Evolutionary conservation across 2,888 invertebrate species (phyloP).

Genomic region (Amorpha juglandis): DNA sequence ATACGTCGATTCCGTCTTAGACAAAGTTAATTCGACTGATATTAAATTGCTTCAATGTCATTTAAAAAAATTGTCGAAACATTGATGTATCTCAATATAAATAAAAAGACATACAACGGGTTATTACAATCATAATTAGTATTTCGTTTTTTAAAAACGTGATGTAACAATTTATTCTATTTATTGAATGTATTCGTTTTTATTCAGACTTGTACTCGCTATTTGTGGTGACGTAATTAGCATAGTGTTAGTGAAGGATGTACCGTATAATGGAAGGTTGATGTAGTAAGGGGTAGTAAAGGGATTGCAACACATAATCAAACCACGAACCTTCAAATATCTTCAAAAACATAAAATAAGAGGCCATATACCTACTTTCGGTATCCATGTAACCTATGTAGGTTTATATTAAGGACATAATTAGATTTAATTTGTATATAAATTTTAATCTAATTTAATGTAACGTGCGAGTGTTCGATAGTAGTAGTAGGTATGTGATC

Average conservation of each 20-base stretch:
- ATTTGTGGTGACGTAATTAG: constrained; percentile 57
- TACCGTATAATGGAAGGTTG: constrained; percentile 45
- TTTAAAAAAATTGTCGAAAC: constrained; percentile 23
- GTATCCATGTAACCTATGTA: constrained; percentile 62
- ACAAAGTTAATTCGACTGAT: constrained; percentile 60
- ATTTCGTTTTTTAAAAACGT: constrained; percentile 29
- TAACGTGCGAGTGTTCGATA: constrained; percentile 83
- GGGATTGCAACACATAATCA: constrained; percentile 45
- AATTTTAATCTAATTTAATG: constrained; percentile 78
- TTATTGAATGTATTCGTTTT: constrained; percentile 37
- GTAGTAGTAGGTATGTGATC: constrained; percentile 74
- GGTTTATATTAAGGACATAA: constrained; percentile 67
- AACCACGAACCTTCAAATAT: constrained; percentile 31
- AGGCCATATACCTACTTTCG: constrained; percentile 70
- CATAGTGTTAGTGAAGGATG: constrained; percentile 5
- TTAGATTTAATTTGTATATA: constrained; percentile 81
- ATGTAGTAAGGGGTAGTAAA: constrained; percentile 37
- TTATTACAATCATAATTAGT: constrained; percentile 15
- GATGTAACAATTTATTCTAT: constrained; percentile 26
- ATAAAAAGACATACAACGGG: constrained; percentile 25
- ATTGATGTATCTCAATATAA: not conserved
- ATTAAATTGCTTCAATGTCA: constrained; percentile 32
- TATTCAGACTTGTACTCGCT: constrained; percentile 58
- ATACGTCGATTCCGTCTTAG: constrained; percentile 73
- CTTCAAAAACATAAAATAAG: constrained; percentile 42